phyloP scores from a whole-genome alignment of 2,113 vertebrate species.

The Ciconia stormi region DNA sequence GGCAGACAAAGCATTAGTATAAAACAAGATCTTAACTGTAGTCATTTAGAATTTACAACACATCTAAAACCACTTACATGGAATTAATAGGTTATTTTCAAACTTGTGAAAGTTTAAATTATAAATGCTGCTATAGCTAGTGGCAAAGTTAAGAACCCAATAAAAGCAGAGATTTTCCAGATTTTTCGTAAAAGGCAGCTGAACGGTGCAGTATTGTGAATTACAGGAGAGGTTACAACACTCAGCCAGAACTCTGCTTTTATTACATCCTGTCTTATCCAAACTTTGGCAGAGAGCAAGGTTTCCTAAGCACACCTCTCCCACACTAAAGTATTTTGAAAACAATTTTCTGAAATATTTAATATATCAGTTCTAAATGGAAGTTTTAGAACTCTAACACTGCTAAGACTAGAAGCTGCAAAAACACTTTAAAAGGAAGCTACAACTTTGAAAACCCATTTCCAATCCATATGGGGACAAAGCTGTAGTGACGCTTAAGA shows the following conservation, averaged over 20 bases:
- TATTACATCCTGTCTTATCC: background rate
- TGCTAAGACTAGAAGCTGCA: background rate
- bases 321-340: background rate
- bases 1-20: background rate
- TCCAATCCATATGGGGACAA: background rate
- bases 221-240: constrained; percentile 43
- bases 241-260: background rate
- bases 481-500: background rate
- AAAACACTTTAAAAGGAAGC: background rate
- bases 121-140: background rate
- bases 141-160: constrained; percentile 23
- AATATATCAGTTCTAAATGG: background rate
- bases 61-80: constrained; percentile 5
- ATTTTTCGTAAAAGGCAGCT: constrained; percentile 29
- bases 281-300: background rate
- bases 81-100: constrained; percentile 46
- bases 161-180: constrained; percentile 11
- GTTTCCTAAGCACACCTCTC: constrained; percentile 39
- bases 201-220: background rate
- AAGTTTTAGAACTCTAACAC: background rate
- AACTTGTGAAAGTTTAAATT: constrained; percentile 38
- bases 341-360: constrained; percentile 8
- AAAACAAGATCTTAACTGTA: constrained; percentile 31
- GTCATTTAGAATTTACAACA: constrained; percentile 24
- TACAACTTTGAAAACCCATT: background rate